Evolutionary conservation across 92 coral and sea anemone genomes (phyloP), one percentile per base, ranked within the genome.

Genomic region (Porites divaricata): DNA sequence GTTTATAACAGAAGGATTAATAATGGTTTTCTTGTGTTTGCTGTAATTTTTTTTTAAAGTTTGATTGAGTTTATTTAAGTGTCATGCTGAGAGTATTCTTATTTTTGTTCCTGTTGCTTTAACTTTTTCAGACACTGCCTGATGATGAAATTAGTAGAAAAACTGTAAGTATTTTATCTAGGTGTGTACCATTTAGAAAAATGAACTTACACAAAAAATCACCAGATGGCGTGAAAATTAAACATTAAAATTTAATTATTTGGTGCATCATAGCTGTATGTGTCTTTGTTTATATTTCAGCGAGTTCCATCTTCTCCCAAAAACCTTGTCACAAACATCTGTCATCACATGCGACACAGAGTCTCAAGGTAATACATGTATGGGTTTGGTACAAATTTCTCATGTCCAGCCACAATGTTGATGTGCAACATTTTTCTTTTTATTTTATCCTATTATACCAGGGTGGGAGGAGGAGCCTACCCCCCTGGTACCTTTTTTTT

Each of bases 281-380:
- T 25, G 9, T 20, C 8, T 19, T 15, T 78, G 6, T 78, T 78
- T 41, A 1, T 49, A n/a, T 77, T 64, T 45, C 82, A 78, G 80
- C 72, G 79, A 56, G 10, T 78, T 53, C 80, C 87, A 67, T 66
- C 88, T 19, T 70, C 98, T 35, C 85, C 91, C n/a, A 94, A 89
- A 76, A 93, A 89, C 67, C 92, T 94, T 77, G 93, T 94, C 77
- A 89, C 92, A 62, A 82, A 82, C 51, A 82, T 82, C 26, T 82
- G 85, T 23, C 77, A 88, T 50, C 98, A 94, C 58, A 74, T 94
- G 65, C 90, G 95, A 1, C 98, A 94, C 73, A 90, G 92, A 61
- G 98, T 94, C 1, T 94, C 98, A 70, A 94, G 89, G 98, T 94
- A 83, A 89, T 51, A n/a, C n/a, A n/a, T n/a, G 56, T 51, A 8